These are phyloP conservation scores for Trachelus stipa DNA, from an alignment of 2,888 invertebrate species.

Conservation along the genomic window DNA sequence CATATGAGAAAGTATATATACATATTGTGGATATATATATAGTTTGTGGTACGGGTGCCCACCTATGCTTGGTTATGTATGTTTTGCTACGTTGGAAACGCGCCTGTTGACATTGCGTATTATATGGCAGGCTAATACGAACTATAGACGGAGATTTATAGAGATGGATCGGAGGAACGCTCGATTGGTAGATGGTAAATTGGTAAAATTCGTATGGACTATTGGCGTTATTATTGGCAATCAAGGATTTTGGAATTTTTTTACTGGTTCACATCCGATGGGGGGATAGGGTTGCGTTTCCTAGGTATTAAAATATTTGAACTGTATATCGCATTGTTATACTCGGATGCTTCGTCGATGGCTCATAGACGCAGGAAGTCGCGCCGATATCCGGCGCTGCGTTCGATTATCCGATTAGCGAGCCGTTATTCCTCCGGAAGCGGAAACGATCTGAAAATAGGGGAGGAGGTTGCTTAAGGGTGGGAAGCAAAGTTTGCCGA, in stretches of 20 bases:
- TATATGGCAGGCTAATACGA: neutral
- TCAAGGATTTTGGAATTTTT: neutral
- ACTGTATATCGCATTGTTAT: neutral
- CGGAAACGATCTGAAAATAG: conserved; percentile 38
- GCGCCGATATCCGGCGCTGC: neutral
- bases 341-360: neutral
- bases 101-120: neutral
- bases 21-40: too few relatives aligned
- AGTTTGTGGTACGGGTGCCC: neutral
- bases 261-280: neutral
- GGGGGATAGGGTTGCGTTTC: neutral
- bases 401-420: conserved; percentile 19
- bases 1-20: neutral
- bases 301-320: neutral
- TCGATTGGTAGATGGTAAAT: neutral
- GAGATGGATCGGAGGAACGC: neutral
- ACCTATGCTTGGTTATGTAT: neutral
- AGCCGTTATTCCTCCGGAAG: conserved; percentile 38
- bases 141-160: neutral
- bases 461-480: neutral
- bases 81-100: neutral
- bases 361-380: conserved; percentile 2
- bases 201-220: neutral
- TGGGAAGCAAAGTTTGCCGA: neutral
- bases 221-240: neutral